These are phyloP conservation scores for Grapholita molesta DNA, from an alignment of 1,140 invertebrate species.

Conservation along the genomic window DNA sequence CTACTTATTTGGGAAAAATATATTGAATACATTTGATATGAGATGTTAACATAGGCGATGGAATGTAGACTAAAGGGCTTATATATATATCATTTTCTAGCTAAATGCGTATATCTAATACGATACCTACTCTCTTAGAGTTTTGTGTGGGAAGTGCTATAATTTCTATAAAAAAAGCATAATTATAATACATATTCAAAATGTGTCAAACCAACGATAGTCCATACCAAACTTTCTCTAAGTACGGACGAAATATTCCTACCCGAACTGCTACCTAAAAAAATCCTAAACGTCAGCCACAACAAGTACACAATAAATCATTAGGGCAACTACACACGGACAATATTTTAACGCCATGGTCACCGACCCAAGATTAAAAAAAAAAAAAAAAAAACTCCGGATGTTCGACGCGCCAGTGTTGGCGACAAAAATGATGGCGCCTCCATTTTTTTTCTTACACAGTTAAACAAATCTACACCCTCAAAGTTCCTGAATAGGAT, in stretches of 20 bases:
- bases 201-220: too few relatives aligned
- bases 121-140: too few relatives aligned
- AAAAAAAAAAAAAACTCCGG: slow-evolving; percentile 19
- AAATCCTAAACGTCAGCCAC: slow-evolving; percentile 4
- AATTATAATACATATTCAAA: too few relatives aligned
- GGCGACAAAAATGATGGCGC: slow-evolving; percentile 16
- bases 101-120: too few relatives aligned
- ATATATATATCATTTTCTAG: too few relatives aligned
- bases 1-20: too few relatives aligned
- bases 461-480: neutral
- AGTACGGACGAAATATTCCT: neutral
- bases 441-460: slow-evolving; percentile 7
- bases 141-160: too few relatives aligned
- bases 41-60: too few relatives aligned
- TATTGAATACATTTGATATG: too few relatives aligned
- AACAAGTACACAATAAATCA: slow-evolving; percentile 20
- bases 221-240: neutral
- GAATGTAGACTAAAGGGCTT: too few relatives aligned
- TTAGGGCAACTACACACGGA: slow-evolving; percentile 13
- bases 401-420: slow-evolving; percentile 16
- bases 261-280: slow-evolving; percentile 3
- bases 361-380: neutral
- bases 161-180: too few relatives aligned
- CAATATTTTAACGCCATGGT: slow-evolving; percentile 19
- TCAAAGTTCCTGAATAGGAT: neutral